Conservation (phyloP, 2,797 vertebrate species). For the Pantherophis alleghaniensis region DNA sequence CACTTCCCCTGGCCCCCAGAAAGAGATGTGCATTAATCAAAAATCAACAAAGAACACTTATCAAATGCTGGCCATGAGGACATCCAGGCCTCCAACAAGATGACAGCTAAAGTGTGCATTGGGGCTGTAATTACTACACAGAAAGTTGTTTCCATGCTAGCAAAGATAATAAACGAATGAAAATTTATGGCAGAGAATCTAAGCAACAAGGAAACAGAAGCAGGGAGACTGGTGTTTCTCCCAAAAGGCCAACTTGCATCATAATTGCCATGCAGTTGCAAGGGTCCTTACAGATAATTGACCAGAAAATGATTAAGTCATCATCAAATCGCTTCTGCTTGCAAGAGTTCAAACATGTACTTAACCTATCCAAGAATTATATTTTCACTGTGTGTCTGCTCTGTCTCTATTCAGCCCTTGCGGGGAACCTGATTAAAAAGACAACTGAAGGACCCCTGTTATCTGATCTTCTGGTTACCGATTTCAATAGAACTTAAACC, state of each 20-base stretch:
- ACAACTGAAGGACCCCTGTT: slow-evolving; percentile 84
- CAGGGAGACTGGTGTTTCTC: slow-evolving; percentile 82
- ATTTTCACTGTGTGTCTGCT: slow-evolving; percentile 85
- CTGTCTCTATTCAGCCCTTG: slow-evolving; percentile 84
- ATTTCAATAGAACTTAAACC: slow-evolving; percentile 96
- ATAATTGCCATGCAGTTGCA: slow-evolving; percentile 85
- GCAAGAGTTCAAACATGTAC: slow-evolving; percentile 99
- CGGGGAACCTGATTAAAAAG: slow-evolving; percentile 87
- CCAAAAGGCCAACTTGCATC: slow-evolving; percentile 85
- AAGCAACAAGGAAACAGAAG: slow-evolving; percentile 82
- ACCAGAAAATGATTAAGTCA: slow-evolving; percentile 99
- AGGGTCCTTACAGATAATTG: slow-evolving; percentile 96
- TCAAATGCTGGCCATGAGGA: slow-evolving; percentile 78
- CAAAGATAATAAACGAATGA: slow-evolving; percentile 86
- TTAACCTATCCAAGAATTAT: slow-evolving; percentile 99
- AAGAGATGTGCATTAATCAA: slow-evolving; percentile 81
- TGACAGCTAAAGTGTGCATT: slow-evolving; percentile 80
- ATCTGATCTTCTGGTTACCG: slow-evolving; percentile 93
- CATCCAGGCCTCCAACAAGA: slow-evolving; percentile 79
- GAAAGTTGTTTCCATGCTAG: slow-evolving; percentile 84
- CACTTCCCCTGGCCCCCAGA: slow-evolving; percentile 73
- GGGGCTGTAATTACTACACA: slow-evolving; percentile 81
- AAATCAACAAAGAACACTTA: slow-evolving; percentile 86
- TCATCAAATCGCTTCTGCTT: slow-evolving; percentile 96
- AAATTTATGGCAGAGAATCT: slow-evolving; percentile 84